Evolutionary conservation across 1,140 invertebrate genomes (phyloP), one percentile per base, ranked within the genome.

Genomic region (Drosophila chauvacae): DNA sequence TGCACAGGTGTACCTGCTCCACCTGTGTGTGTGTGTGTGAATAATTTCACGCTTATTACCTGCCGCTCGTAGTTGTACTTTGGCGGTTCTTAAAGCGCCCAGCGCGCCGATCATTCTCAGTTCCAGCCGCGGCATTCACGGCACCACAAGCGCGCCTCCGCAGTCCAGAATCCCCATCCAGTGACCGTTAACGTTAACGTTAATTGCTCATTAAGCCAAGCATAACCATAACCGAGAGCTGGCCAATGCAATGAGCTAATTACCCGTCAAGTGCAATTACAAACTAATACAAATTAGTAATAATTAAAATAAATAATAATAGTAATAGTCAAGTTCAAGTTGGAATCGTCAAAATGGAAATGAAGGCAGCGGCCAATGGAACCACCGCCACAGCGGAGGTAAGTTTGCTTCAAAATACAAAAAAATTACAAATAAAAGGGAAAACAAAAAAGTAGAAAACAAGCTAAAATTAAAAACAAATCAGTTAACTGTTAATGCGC

Each of bases 111-210:
- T 45, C 62, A 47, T 65, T 58, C 64, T 88, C 77, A 87, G 84
- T 88, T 90, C 77, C 55, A 88, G 85, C 84, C 81, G 85, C 77
- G 84, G 84, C 84, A 84, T 88, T 80, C 61, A 69, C 81, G 73
- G 84, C 85, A 90, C 44, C 85, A 78, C 85, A 88, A 64, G 41
- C 73, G 74, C 68, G 74, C 75, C 47, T 81, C 35, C 70, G 63
- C 33, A 16, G 35, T 37, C 53, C 35, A 39, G 53, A 56, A 56
- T 56, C 53, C 20, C 16, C 35, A 14, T 4, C 3, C 53, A 11
- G 53, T 26, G 11, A 37, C 33, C 53, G 10, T 10, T 33, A 11
- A 35, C 10, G 30, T 7, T 6, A 51, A 33, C 2, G n/a, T 18
- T 33, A 56, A 56, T 26, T 39, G 20, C 18, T 7, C 1, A 56